Base-by-base conservation (phyloP, 2,797 vertebrate species). In the Tiaroga cobitis region DNA sequence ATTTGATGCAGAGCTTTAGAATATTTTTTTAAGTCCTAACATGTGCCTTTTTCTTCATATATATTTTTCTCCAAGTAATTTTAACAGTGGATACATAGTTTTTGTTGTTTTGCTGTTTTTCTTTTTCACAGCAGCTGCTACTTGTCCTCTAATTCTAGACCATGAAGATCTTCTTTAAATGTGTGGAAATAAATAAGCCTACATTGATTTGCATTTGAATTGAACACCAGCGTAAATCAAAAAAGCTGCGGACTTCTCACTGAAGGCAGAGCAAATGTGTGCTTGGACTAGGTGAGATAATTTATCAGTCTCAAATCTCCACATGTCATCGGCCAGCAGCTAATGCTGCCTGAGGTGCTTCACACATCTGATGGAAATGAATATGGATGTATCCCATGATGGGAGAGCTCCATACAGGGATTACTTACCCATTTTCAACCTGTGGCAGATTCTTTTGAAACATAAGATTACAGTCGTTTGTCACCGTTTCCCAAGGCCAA, bases 141-240 rank as follows among this genome's bases (percentile, higher is more conserved):
- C 26, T 32, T 46, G 51, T 59, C 21, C 32, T 80, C 67, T 34
- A 37, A n/a, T 37, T 65, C 61, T 61, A 59, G 68, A 81, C 75
- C 49, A 80, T 85, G 26, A 77, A 67, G 69, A 76, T 80, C 34
- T 77, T 51, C 34, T 69, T 89, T 63, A 86, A 86, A 43, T 41
- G 76, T 80, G 84, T 51, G 68, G 75, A 87, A 84, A 85, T 85
- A 89, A 86, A 87, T 86, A 87, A 83, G 54, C 34, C 37, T 29
- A n/a, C 56, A 46, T 41, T 41, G 59, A 88, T 89, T 90, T 89
- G 81, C 85, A 90, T 89, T 84, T 88, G 83, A 87, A 81, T 86
- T 34, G 46, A 54, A 56, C 65, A 56, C n/a, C 59, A 85, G 74
- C 63, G 21, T 80, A 82, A 90, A 89, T 83, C 54, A 86, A 69